Evolutionary conservation across 35 echinoderm and acorn worm species (phyloP), one percentile per base, ranked within the genome.

Genomic region (Ptychodera flava): DNA sequence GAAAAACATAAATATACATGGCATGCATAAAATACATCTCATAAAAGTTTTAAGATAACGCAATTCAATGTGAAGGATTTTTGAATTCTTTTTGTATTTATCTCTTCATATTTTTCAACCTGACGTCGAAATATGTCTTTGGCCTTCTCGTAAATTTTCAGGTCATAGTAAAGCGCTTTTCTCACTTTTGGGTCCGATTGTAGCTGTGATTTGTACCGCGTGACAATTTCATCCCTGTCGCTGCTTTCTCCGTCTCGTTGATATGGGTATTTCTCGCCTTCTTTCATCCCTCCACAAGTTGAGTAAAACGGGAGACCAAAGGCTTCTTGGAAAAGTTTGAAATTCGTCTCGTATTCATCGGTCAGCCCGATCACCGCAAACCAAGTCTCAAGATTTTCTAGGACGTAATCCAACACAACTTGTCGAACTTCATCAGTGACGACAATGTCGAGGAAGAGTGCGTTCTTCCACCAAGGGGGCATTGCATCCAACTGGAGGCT

Each of bases 141-240:
- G 16, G 79, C 87, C 35, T 88, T 88, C 0, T 52, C 16, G 34
- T 88, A 88, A 53, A 88, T 88, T 82, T 52, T 88, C 30, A 38
- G 34, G 22, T 88, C 87, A n/a, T 88, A 78, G 35, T 37, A 29
- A 6, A 88, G 87, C 64, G 78, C 80, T 15, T 35, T 16, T 35
- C 79, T 80, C 31, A 88, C 87, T 38, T 81, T 34, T 32, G 1
- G 0, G 36, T 88, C 81, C 1, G 27, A 31, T 33, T 37, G 22
- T 31, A 88, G 79, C 22, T 64, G 45, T 64, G 45, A 12, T 64
- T 64, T 64, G 45, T 12, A 22, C 6, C 6, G 22, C 22, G 6
- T 64, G 45, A 64, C 22, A 64, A 64, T 64, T 64, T 64, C 36
- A 78, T 81, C 29, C 34, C 16, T 82, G 80, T 88, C 15, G 77